phyloP scores from a whole-genome alignment of 2,797 vertebrate genomes.

The Sebastolobus altivelis region DNA sequence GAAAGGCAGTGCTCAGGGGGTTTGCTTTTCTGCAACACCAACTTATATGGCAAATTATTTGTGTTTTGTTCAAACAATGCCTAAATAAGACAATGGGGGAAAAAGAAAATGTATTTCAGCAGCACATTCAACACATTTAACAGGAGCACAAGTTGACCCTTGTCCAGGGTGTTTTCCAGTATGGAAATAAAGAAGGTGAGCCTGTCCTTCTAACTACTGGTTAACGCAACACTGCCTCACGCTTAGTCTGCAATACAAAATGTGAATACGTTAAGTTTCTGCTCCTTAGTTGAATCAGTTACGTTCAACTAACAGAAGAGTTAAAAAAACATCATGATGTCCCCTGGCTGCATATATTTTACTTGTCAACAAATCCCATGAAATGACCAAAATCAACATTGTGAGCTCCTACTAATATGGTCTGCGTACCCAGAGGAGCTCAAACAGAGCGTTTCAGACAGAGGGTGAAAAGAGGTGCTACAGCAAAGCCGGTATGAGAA shows the following conservation, averaged over 20 bases:
- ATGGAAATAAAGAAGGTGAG: neutral
- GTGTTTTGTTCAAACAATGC: constrained; percentile 13
- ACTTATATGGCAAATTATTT: constrained; percentile 48
- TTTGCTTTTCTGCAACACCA: constrained; percentile 37
- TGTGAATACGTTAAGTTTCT: neutral
- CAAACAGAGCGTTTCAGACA: too few species aligned
- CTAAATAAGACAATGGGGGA: neutral
- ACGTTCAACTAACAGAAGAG: too few species aligned
- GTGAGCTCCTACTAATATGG: too few species aligned
- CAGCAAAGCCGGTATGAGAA: too few species aligned
- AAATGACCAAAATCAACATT: too few species aligned
- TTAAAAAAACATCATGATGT: too few species aligned
- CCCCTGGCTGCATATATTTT: too few species aligned
- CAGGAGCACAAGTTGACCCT: neutral
- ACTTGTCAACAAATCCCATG: too few species aligned
- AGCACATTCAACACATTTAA: neutral
- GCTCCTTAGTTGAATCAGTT: neutral
- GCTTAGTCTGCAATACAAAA: neutral
- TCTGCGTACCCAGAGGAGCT: too few species aligned
- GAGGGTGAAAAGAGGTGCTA: too few species aligned
- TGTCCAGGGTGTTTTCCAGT: neutral
- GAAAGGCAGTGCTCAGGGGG: constrained; percentile 38
- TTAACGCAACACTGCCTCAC: neutral
- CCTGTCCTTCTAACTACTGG: neutral
- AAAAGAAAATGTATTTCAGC: neutral